Evolutionary conservation across 2,113 vertebrate species (phyloP).

Genomic region (Ctenodactylus gundi): DNA sequence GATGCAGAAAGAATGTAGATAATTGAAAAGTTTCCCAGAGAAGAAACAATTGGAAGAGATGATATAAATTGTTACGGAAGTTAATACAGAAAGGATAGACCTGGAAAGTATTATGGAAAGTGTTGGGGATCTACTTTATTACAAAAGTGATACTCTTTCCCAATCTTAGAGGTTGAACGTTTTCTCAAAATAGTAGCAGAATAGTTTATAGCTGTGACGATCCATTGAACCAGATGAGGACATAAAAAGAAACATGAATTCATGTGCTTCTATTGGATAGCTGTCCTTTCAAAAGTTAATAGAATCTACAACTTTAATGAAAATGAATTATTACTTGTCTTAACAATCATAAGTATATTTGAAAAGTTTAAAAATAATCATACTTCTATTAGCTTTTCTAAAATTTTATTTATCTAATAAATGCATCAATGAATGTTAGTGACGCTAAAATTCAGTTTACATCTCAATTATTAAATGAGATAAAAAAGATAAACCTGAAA

Average conservation of each 20-base stretch:
- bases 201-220: not conserved
- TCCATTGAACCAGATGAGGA: not conserved
- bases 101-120: not conserved
- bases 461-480: not conserved
- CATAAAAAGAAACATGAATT: not conserved
- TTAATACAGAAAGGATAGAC: not conserved
- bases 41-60: not conserved
- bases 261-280: not conserved
- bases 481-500: not conserved
- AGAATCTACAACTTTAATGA: not conserved
- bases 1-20: not conserved
- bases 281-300: not conserved
- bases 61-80: no score
- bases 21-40: not conserved
- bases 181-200: not conserved
- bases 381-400: not conserved
- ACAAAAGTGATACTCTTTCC: not conserved
- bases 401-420: not conserved
- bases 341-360: not conserved
- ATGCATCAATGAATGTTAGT: not conserved
- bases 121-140: not conserved
- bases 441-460: not conserved
- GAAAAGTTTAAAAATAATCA: not conserved
- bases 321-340: not conserved
- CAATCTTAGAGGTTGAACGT: not conserved